Conservation (phyloP, 2,113 vertebrate genomes). For the Sigmodon hispidus region DNA sequence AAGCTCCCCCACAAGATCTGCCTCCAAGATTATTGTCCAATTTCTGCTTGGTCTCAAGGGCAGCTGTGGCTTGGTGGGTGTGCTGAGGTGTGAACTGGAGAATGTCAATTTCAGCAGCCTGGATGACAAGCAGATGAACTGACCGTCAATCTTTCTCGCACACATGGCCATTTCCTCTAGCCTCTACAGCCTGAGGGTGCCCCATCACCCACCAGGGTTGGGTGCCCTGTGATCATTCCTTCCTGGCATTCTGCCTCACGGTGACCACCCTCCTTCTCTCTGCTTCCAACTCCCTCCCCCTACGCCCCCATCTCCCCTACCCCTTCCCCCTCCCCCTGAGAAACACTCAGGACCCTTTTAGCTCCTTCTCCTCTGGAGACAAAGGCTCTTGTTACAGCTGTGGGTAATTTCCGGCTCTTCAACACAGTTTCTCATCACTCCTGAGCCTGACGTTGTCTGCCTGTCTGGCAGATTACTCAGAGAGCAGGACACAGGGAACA, state of each 20-base stretch:
- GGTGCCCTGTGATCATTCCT: background rate
- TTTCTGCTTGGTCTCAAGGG: background rate
- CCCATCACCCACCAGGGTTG: background rate
- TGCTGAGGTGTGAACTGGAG: background rate
- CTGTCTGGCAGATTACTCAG: slow-evolving; percentile 45
- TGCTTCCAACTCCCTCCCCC: background rate
- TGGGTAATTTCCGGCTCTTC: slow-evolving; percentile 55
- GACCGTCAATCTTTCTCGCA: background rate
- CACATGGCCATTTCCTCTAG: background rate
- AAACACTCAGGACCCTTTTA: background rate
- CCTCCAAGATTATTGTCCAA: background rate
- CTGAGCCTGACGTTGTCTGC: background rate
- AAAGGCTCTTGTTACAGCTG: slow-evolving; percentile 27
- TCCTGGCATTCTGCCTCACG: background rate
- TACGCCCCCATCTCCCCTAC: too few species aligned
- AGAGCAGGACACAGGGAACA: background rate
- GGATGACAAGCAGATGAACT: too few species aligned
- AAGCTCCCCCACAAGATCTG: background rate
- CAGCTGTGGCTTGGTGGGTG: background rate
- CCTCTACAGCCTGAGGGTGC: background rate
- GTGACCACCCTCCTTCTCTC: background rate
- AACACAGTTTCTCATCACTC: slow-evolving; percentile 41
- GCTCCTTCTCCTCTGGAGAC: slow-evolving; percentile 48
- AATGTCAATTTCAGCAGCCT: background rate
- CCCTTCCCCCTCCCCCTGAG: too few species aligned